Base-by-base conservation (phyloP, 2,113 vertebrate species). In the Lasiurus cinereus region DNA sequence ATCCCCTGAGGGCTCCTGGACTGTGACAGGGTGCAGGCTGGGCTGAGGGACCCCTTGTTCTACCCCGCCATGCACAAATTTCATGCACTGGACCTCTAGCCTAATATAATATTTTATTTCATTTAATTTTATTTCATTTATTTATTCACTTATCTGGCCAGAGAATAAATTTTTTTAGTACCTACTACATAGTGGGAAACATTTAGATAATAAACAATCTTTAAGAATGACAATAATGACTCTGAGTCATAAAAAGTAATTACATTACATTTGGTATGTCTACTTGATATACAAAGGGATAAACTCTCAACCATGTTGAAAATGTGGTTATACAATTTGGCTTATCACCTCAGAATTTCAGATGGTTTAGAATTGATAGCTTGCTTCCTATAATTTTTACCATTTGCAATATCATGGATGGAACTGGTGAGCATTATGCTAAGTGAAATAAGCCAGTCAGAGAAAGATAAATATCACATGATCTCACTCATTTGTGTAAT, bases 51-150 rank as follows among this genome's bases (percentile, higher is more conserved):
- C 10, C 22, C 22, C 22, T 22, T 24, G 4, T 0, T 22, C 24
- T 24, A 56, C 59, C 59, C 3, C 59, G 39, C 59, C 9, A 62
- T 62, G 59, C 59, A 62, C 24, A 11, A 27, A 62, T 62, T 27
- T 62, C 9, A 4, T 24, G 9, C 22, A 59, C 56, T 4, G 9
- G 56, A 10, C 3, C 59, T 62, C 59, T 62, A 11, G 59, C 54
- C 54, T 56, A 56, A 56, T 33, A 19, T 48, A 73, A 36, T 76
- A 70, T 91, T 90, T 70, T 16, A 91, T 33, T 79, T 74, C 19
- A 66, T 78, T 29, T 9, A 5, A 88, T 64, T 89, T 76, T 19
- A 86, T 62, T 87, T 91, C n/a, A 90, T 73, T 92, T 29, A 85
- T 21, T 83, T 64, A 54, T 33, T 94, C 15, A 83, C 69, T 33